Evolutionary conservation across 1,140 invertebrate species (phyloP), one percentile per base, ranked within the genome.

Genomic region (Colletes gigas): DNA sequence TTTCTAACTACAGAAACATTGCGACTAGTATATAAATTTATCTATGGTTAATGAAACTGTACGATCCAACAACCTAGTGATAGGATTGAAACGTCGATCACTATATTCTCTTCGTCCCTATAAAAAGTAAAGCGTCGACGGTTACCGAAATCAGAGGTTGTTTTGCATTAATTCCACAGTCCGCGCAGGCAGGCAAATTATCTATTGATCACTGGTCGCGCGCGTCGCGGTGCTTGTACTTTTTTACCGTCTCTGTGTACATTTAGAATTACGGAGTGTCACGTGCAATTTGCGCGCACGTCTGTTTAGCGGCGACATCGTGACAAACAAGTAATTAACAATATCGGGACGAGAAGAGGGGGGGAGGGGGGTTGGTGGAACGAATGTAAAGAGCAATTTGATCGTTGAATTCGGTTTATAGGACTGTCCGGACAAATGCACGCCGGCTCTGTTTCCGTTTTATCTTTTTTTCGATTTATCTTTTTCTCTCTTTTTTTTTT

Each of bases 251-350:
- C 14, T 17, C n/a, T 73, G 59, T 80, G 62, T 74, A 66, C 71
- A 17, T 80, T 80, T 74, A 67, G 71, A 65, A 74, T 80, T 74
- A 74, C 71, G 50, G 15, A 50, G 52, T 74, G 78, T 80, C 78
- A 59, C 71, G 52, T 12, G 78, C 78, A 74, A 80, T 80, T 74
- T 80, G 44, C 44, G 21, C 44, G 17, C 70, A 41, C 63, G 54
- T 66, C 62, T 80, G 60, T 78, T 74, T 80, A 74, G 54, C 54
- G 19, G 65, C 62, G 70, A 55, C 71, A 74, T 74, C 52, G 47
- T 67, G 78, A 73, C 70, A 80, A 80, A 80, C 71, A 80, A 80
- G 71, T 74, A 80, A 80, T 80, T 80, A 80, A 80, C 78, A 67
- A 80, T 80, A 80, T 80, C 60, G 30, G 17, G 30, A 30, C 30